Percentiles rank a stretch among this genome's conserved stretches.
These are phyloP conservation scores for Mythimna lalbum DNA, from an alignment of 2,888 invertebrate species.

Conservation along the genomic window DNA sequence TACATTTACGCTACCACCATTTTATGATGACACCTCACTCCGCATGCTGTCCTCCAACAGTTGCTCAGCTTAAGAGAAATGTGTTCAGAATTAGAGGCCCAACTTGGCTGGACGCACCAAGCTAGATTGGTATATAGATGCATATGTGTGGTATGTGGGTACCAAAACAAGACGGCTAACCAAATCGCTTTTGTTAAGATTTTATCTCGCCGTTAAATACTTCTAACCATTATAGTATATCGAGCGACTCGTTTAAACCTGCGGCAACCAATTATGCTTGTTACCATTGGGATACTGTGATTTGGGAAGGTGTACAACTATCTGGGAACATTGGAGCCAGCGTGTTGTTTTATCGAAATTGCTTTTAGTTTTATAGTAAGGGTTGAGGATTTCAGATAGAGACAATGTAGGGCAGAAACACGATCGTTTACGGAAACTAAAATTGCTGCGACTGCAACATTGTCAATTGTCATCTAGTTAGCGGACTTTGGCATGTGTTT, in stretches of 20 bases:
- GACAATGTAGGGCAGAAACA: constrained; percentile 9
- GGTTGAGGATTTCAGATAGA: constrained; percentile 14
- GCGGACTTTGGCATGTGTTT: constrained; percentile 19
- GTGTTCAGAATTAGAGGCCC: constrained; percentile 72
- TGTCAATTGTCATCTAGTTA: constrained; percentile 13
- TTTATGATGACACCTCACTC: constrained; percentile 73
- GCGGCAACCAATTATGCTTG: constrained; percentile 84
- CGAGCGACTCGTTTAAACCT: constrained; percentile 84
- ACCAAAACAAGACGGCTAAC: constrained; percentile 89
- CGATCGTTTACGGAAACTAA: constrained; percentile 12
- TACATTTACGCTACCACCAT: constrained; percentile 85
- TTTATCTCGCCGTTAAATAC: constrained; percentile 90
- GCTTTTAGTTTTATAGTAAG: constrained; percentile 48
- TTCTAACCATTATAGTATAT: constrained; percentile 89
- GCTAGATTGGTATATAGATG: constrained; percentile 85
- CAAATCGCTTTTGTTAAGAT: constrained; percentile 90
- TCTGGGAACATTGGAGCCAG: constrained; percentile 50
- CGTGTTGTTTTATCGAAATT: constrained; percentile 53
- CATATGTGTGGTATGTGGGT: constrained; percentile 86
- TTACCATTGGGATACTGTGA: constrained; percentile 80
- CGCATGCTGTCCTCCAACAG: constrained; percentile 66
- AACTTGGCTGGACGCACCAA: constrained; percentile 70
- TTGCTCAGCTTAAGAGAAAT: constrained; percentile 60
- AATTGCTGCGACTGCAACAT: constrained; percentile 10
- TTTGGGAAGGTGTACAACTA: constrained; percentile 70